Conservation (phyloP, 2,888 invertebrate species). For the Campoplex nolae region DNA sequence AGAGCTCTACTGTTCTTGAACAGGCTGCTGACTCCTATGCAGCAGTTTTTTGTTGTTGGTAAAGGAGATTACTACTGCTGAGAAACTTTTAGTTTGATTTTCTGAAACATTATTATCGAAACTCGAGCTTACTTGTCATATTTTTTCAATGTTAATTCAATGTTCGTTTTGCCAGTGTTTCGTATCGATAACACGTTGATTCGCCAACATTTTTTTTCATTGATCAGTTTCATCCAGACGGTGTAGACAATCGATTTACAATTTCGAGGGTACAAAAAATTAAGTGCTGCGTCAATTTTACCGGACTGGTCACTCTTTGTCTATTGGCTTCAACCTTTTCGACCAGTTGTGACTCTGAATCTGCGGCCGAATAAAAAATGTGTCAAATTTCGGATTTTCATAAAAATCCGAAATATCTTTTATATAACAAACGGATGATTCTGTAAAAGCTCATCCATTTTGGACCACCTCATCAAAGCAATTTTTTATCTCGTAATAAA, state of each 20-base stretch:
- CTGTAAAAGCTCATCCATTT: too few species aligned
- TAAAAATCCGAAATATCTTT: too few species aligned
- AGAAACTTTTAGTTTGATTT: not conserved
- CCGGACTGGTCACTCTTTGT: not conserved
- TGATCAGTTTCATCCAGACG: not conserved
- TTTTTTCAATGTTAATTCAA: not conserved
- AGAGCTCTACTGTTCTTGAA: not conserved
- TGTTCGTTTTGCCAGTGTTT: not conserved
- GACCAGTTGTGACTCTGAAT: too few species aligned
- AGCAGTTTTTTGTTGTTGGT: not conserved
- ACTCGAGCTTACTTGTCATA: not conserved
- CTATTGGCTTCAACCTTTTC: not conserved
- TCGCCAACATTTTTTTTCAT: not conserved
- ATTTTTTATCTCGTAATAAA: too few species aligned
- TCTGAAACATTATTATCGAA: not conserved
- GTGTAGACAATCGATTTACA: not conserved
- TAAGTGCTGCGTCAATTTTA: not conserved
- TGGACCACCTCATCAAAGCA: too few species aligned
- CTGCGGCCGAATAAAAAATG: too few species aligned
- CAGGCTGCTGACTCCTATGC: not conserved
- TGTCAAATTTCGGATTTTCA: too few species aligned
- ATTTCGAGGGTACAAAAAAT: not conserved
- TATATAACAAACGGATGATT: too few species aligned
- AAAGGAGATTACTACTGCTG: not conserved
- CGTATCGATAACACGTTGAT: not conserved